phyloP scores from a whole-genome alignment of 2,113 vertebrate genomes.

The Malurus cyaneus region DNA sequence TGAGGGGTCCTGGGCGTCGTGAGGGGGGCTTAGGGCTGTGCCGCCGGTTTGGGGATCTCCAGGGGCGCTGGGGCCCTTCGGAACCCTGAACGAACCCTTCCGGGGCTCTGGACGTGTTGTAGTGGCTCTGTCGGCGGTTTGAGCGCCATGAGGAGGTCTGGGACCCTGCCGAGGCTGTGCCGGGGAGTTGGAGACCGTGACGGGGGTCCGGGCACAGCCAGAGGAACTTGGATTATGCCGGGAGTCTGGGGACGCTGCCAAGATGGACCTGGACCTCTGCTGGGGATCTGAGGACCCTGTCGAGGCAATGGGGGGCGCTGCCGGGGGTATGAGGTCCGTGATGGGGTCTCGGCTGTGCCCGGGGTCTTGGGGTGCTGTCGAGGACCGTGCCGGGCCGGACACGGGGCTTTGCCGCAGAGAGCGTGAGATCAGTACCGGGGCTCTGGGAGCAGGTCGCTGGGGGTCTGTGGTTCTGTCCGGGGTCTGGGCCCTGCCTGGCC shows the following conservation, averaged over 20 bases:
- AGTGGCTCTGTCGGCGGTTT: too few relatives aligned
- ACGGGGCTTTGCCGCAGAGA: background rate
- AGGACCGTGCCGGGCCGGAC: too few relatives aligned
- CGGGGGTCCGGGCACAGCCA: background rate
- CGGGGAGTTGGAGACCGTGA: rapidly evolving
- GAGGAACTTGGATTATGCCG: background rate
- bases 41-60: too few relatives aligned
- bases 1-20: rapidly evolving
- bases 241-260: too few relatives aligned
- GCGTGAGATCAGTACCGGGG: too few relatives aligned
- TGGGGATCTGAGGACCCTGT: background rate
- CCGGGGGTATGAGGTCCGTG: background rate
- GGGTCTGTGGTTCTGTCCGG: background rate
- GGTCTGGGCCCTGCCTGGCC: background rate
- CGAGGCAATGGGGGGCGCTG: background rate
- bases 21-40: background rate
- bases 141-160: background rate
- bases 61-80: too few relatives aligned
- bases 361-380: background rate
- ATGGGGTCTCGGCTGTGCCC: background rate
- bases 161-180: too few relatives aligned
- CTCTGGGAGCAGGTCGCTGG: too few relatives aligned
- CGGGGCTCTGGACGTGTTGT: background rate
- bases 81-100: background rate
- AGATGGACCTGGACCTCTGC: background rate